Evolutionary conservation across 2,888 invertebrate species (phyloP).

Genomic region (Fragum fragum): DNA sequence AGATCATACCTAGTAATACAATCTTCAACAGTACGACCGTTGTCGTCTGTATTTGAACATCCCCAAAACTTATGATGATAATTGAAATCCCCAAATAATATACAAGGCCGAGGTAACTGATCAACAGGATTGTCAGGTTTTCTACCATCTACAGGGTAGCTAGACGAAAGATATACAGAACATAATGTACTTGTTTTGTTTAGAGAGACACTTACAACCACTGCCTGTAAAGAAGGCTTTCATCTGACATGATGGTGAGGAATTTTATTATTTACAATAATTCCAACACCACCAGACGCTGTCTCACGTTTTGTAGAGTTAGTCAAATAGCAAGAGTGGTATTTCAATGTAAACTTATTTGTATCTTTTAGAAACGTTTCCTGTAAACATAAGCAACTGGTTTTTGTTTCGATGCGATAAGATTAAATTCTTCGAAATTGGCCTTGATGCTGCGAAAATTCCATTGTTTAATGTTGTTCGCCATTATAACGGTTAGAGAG

Average conservation of each 20-base stretch:
- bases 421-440: background rate
- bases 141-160: background rate
- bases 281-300: background rate
- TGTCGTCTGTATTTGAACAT: background rate
- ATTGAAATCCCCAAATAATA: background rate
- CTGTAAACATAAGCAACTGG: constrained; percentile 6
- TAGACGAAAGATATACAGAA: background rate
- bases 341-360: no score
- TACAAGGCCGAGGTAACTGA: background rate
- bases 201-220: background rate
- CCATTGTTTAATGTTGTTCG: constrained; percentile 3
- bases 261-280: background rate
- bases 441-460: constrained; percentile 1
- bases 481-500: no score
- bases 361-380: background rate
- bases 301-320: no score
- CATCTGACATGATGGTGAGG: background rate
- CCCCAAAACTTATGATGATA: background rate
- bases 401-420: background rate
- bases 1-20: background rate
- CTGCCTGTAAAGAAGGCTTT: background rate
- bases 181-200: background rate
- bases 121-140: background rate
- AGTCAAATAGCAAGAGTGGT: no score
- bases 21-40: background rate